Base-by-base conservation (phyloP, 1,140 invertebrate genomes). In the Nephila pilipes region DNA sequence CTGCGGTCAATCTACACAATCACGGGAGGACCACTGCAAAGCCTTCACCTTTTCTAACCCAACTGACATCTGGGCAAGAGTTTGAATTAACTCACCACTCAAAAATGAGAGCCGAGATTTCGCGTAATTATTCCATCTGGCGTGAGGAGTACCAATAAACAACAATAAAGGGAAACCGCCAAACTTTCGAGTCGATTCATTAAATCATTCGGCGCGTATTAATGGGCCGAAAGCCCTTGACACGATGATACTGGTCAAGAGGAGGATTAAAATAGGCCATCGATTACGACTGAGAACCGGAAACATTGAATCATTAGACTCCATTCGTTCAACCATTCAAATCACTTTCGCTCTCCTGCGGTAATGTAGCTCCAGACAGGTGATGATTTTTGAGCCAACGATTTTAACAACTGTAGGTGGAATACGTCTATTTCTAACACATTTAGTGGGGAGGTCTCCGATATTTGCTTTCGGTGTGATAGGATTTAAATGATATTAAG, bases 241-340 rank as follows among this genome's bases (percentile, higher is more conserved):
- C 80, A 46, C 80, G 46, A 54, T 81, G 80, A 81, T n/a, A 36
- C 38, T 54, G 79, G 79, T 16, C 1, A 25, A 12, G 29, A 20
- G 69, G 32, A 75, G 69, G 38, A 46, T 46, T 46, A 81, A 81
- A 81, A 81, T 81, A 81, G 79, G 80, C 80, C 80, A 81, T 81
- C 80, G 80, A 81, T 81, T 81, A 46, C 22, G 10, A 6, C 36
- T 3, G 79, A 81, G 46, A 81, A 81, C 80, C 80, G 80, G 80
- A 81, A 81, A 81, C 79, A 81, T 81, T n/a, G 79, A 16, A 81
- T 46, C 46, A 81, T 81, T 81, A n/a, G n/a, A 8, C 46, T 18
- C 20, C 38, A 55, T 54, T 38, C 46, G 6, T 46, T 46, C 80
- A 5, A 25, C n/a, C 80, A n/a, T 81, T 81, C 80, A 54, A 81